Conservation (phyloP, 30 jellyfish, hydroid and myxozoan genomes). For the Cassiopea xamachana region DNA sequence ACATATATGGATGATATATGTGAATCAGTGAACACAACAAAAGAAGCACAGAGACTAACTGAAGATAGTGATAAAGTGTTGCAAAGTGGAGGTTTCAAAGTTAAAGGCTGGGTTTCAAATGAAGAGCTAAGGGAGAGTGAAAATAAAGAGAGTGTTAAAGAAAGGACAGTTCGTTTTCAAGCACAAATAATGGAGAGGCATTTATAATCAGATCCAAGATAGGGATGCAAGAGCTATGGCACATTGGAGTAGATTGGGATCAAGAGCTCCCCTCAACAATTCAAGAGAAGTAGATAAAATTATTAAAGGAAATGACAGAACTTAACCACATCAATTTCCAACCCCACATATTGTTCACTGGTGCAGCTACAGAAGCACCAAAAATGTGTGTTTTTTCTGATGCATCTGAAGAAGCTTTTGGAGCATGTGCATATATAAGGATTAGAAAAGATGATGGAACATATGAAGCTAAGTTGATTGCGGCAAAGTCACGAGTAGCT, state of each 20-base stretch:
- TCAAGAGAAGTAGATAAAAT: background rate
- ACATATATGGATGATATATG: slow-evolving; percentile 69
- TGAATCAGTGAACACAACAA: slow-evolving; percentile 50
- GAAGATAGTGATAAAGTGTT: slow-evolving; percentile 49
- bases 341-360: background rate
- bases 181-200: slow-evolving; percentile 2
- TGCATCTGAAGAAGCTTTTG: slow-evolving; percentile 68
- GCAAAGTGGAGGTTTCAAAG: slow-evolving; percentile 53
- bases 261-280: background rate
- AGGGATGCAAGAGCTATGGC: slow-evolving; percentile 52
- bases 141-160: slow-evolving; percentile 29
- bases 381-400: background rate
- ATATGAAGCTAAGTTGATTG: slow-evolving; percentile 35
- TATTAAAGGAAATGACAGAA: slow-evolving; percentile 9
- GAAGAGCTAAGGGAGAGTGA: slow-evolving; percentile 12
- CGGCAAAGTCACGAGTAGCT: slow-evolving; percentile 75
- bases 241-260: slow-evolving; percentile 20
- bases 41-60: slow-evolving; percentile 54
- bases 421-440: slow-evolving; percentile 81
- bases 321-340: background rate
- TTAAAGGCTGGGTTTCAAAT: slow-evolving; percentile 52
- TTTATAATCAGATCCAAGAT: slow-evolving; percentile 50
- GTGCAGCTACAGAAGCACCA: background rate
- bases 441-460: slow-evolving; percentile 41
- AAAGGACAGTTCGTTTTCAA: background rate